These are phyloP conservation scores for Aix galericulata DNA, from an alignment of 2,113 vertebrate species.

Conservation along the genomic window DNA sequence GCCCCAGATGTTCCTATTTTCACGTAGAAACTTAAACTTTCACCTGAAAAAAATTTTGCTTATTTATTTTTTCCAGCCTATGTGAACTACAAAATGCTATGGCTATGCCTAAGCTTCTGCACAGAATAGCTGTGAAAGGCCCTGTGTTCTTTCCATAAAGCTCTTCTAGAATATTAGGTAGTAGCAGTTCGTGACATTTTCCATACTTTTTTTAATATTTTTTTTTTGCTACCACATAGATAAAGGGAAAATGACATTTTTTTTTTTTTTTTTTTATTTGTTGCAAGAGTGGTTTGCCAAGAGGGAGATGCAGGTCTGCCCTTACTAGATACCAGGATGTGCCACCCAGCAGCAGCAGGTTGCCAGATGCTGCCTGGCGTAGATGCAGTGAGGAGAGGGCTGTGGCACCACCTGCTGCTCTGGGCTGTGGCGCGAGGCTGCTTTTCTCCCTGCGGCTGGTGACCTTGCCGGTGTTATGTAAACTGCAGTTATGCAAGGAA, in stretches of 20 bases:
- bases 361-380: not conserved
- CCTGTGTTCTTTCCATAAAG: not conserved
- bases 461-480: not conserved
- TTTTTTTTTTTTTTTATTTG: not conserved
- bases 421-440: not conserved
- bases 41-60: not conserved
- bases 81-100: not conserved
- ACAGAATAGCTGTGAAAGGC: not conserved
- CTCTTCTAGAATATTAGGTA: not conserved
- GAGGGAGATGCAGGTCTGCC: not conserved
- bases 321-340: accelerated
- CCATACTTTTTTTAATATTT: not conserved
- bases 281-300: accelerated
- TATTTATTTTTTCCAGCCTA: not conserved
- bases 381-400: not conserved
- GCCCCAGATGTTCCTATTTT: not conserved
- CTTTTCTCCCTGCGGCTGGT: not conserved
- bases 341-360: not conserved
- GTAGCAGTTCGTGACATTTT: not conserved
- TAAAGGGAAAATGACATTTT: not conserved
- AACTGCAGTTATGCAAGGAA: slow-evolving; percentile 44
- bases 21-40: not conserved
- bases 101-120: not conserved
- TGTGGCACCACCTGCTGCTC: not conserved
- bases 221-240: not conserved